Conservation (phyloP, 2,888 invertebrate species). For the Rhopalosiphum nymphaeae region DNA sequence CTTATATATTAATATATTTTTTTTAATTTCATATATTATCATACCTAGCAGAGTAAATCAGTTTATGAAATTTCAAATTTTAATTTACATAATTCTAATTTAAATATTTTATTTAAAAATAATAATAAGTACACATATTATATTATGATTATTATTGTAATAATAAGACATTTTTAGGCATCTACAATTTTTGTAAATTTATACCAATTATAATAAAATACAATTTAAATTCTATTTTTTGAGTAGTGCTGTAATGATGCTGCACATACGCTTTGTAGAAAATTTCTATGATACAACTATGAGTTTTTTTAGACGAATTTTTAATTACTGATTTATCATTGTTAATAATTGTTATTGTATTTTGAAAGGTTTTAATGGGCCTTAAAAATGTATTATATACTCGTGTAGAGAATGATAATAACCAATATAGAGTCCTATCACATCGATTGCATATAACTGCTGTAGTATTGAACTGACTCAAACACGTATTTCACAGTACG, state of each 20-base stretch:
- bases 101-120: neutral
- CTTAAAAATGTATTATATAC: neutral
- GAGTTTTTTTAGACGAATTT: neutral
- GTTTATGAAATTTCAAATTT: too few species aligned
- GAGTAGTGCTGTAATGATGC: neutral
- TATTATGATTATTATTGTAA: neutral
- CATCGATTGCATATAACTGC: neutral
- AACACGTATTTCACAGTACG: slow-evolving; percentile 37
- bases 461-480: neutral
- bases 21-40: too few species aligned
- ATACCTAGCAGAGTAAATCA: too few species aligned
- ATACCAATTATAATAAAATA: neutral
- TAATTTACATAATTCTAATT: too few species aligned
- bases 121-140: neutral
- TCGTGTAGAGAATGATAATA: neutral
- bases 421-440: neutral
- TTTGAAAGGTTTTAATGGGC: neutral
- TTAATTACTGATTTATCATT: neutral
- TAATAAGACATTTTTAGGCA: neutral
- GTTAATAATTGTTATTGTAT: neutral
- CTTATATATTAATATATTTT: too few species aligned
- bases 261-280: neutral
- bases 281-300: neutral
- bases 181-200: neutral
- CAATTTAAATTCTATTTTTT: neutral